phyloP scores from a whole-genome alignment of 2,888 invertebrate genomes.

The Ophion costatus region DNA sequence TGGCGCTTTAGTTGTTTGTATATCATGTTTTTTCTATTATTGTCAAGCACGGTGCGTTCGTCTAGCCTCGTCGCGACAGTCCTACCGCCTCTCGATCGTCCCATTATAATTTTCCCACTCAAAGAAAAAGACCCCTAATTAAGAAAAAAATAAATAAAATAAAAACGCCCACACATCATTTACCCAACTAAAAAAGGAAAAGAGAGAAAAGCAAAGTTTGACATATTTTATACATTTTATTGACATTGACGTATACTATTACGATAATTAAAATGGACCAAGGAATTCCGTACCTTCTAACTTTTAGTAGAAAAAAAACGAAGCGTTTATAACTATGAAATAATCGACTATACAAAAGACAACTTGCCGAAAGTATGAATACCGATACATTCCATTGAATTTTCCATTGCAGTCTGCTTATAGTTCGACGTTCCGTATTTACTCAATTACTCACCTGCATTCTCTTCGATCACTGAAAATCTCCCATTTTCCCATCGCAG shows the following conservation, averaged over 20 bases:
- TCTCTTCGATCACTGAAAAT: conserved; percentile 4
- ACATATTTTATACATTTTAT: conserved; percentile 62
- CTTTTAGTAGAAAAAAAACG: conserved; percentile 54
- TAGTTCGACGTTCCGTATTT: not conserved
- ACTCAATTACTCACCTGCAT: not conserved
- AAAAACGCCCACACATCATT: conserved; percentile 2
- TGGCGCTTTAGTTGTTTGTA: conserved; percentile 82
- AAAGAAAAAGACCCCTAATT: conserved; percentile 2
- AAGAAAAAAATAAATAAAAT: not conserved
- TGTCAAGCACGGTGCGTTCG: conserved; percentile 74
- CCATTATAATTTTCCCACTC: conserved; percentile 26
- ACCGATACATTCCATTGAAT: conserved; percentile 60
- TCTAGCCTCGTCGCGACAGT: conserved; percentile 70
- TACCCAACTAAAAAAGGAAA: conserved; percentile 24
- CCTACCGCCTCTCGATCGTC: conserved; percentile 46
- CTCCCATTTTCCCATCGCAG: conserved; percentile 22
- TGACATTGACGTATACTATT: conserved; percentile 60
- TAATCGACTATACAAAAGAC: conserved; percentile 46
- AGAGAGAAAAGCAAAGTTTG: conserved; percentile 42
- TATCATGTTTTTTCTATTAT: conserved; percentile 79
- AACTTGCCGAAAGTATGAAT: conserved; percentile 42
- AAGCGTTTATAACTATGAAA: conserved; percentile 37
- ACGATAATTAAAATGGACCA: conserved; percentile 67
- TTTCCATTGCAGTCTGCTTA: conserved; percentile 31
- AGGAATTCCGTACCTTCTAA: conserved; percentile 63